Evolutionary conservation across 2,888 invertebrate species (phyloP).

Genomic region (Apeira syringaria): DNA sequence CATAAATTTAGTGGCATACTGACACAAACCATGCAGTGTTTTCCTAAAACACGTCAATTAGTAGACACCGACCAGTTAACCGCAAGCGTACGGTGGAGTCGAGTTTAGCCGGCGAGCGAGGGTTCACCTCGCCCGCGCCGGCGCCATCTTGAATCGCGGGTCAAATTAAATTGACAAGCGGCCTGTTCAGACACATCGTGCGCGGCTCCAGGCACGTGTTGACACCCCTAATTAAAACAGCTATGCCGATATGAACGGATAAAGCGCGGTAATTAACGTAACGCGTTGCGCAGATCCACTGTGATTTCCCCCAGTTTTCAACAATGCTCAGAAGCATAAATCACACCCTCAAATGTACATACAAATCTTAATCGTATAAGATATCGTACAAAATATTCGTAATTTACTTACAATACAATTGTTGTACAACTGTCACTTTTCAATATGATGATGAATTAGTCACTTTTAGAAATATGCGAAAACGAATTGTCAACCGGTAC

Average conservation of each 20-base stretch:
- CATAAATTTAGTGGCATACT: constrained; percentile 47
- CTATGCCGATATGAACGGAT: constrained; percentile 67
- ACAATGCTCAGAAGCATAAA: constrained; percentile 48
- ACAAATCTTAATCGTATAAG: constrained; percentile 37
- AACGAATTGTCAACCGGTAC: constrained; percentile 12
- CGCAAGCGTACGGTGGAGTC: constrained; percentile 65
- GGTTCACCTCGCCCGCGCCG: constrained; percentile 59
- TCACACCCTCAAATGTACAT: constrained; percentile 40
- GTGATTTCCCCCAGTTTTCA: constrained; percentile 44
- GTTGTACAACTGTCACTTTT: constrained; percentile 25
- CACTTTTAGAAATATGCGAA: constrained; percentile 11
- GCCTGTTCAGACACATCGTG: constrained; percentile 76
- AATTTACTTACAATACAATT: constrained; percentile 17
- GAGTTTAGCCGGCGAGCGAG: constrained; percentile 48
- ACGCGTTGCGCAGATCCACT: constrained; percentile 60
- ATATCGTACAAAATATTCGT: constrained; percentile 28
- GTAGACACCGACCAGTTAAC: constrained; percentile 64
- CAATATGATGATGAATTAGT: not conserved
- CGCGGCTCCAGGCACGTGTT: constrained; percentile 67
- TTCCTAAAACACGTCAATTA: constrained; percentile 75
- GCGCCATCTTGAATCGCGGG: constrained; percentile 78
- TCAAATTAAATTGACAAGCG: constrained; percentile 82
- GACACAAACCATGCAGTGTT: constrained; percentile 61
- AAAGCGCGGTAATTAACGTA: constrained; percentile 72
- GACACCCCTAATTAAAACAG: constrained; percentile 80